Evolutionary conservation across 2,797 vertebrate species (phyloP), one percentile per base, ranked within the genome.

Genomic region (Sebastes diaconus): DNA sequence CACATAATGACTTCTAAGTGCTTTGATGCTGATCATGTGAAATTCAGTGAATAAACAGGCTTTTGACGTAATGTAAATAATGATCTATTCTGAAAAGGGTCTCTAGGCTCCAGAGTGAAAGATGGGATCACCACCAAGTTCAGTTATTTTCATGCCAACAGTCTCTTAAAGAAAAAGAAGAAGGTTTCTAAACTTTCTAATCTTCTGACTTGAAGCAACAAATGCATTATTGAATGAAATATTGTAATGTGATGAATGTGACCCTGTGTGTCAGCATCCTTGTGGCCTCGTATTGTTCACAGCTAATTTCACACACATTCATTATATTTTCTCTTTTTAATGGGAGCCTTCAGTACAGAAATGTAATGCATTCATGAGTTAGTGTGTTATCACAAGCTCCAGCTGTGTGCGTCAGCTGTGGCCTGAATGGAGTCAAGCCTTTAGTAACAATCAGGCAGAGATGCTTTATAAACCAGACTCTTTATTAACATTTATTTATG

Each of bases 391-490:
- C 75, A 77, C 68, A 69, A 71, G 64, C 59, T 75, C 27, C 63
- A 50, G 46, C 65, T 58, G 57, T 81, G 58, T 85, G 76, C 42
- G 25, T 84, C 81, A 84, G 46, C 73, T 65, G 69, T 30, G 4
- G 70, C 29, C 64, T 68, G 54, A 20, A 58, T 61, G 20, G 14
- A 79, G 65, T 68, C 39, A 42, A 71, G 30, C 50, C 58, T 69
- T 29, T 20, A 32, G 52, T 55, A 18, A 54, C 32, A 79, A 5
- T 80, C 18, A 32, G 30, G 57, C 20, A 52, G 18, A 52, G 50
- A 46, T 46, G 42, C 42, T 46, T 46, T 18, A 46, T 46, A 46
- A 46, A 46, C 42, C 42, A 46, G 16, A 46, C 24, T 39, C 30
- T 73, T 83, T 66, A 25, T 61, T 18, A 77, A 50, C 30, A 59